phyloP scores from a whole-genome alignment of 2,797 vertebrate species.

The Gymnocypris eckloni region DNA sequence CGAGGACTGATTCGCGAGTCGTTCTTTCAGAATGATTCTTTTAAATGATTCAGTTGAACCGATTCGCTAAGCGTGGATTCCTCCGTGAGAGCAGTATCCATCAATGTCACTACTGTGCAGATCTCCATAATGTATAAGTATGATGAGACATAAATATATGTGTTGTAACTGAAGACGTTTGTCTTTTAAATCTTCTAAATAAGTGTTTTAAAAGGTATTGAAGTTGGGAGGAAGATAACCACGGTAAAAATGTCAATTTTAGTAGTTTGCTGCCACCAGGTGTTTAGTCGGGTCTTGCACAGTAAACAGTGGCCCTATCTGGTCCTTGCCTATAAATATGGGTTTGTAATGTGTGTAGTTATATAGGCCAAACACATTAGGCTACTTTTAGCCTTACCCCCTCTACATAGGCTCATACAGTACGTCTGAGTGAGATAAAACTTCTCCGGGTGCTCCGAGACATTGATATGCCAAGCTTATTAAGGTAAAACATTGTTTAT shows the following conservation, averaged over 20 bases:
- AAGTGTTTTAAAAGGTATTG: background rate
- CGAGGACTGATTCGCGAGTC: background rate
- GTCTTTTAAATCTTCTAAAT: background rate
- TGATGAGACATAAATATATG: background rate
- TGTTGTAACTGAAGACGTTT: background rate
- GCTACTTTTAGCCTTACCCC: too few relatives aligned
- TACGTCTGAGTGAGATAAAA: background rate
- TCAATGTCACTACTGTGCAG: background rate
- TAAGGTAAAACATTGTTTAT: background rate
- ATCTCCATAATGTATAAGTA: background rate
- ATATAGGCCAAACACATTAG: too few relatives aligned
- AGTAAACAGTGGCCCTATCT: too few relatives aligned
- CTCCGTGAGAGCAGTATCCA: background rate
- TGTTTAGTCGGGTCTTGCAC: slow-evolving; percentile 3
- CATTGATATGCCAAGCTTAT: background rate
- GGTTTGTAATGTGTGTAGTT: too few relatives aligned
- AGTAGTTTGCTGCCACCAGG: slow-evolving; percentile 13
- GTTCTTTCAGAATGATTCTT: slow-evolving; percentile 3
- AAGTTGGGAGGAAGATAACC: background rate
- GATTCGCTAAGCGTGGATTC: background rate
- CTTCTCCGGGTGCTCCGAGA: too few relatives aligned
- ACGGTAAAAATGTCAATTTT: background rate
- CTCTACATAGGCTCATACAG: too few relatives aligned
- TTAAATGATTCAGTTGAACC: slow-evolving; percentile 8
- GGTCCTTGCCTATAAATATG: too few relatives aligned